Evolutionary conservation across 2,888 invertebrate genomes (phyloP).

Genomic region (Thalpophila matura): DNA sequence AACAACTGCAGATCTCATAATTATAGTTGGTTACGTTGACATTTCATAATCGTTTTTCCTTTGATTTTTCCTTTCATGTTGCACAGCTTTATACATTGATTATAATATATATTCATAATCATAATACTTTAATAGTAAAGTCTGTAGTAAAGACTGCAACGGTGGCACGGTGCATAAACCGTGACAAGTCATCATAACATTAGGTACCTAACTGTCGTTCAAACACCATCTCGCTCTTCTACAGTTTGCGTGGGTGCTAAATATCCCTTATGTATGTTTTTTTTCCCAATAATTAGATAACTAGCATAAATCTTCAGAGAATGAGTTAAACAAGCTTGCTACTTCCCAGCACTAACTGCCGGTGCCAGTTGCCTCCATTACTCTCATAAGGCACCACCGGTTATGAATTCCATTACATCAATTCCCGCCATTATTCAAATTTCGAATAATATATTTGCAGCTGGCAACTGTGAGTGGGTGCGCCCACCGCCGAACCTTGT

Average conservation of each 20-base stretch:
- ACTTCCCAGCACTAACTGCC: too few species aligned
- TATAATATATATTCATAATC: too few species aligned
- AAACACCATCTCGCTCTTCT: slow-evolving; percentile 11
- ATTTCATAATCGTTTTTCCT: neutral
- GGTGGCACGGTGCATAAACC: slow-evolving; percentile 27
- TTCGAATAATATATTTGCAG: slow-evolving; percentile 65
- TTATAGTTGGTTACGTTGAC: neutral
- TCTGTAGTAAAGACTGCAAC: slow-evolving; percentile 13
- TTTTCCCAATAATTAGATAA: neutral
- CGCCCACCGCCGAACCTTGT: slow-evolving; percentile 63
- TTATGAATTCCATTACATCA: slow-evolving; percentile 61
- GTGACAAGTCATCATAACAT: slow-evolving; percentile 14
- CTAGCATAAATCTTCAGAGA: neutral
- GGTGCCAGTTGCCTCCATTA: slow-evolving; percentile 45
- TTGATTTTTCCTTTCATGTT: neutral
- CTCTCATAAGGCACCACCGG: slow-evolving; percentile 50
- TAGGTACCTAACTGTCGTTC: slow-evolving; percentile 13
- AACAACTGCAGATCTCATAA: too few species aligned
- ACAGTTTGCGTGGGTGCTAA: slow-evolving; percentile 8
- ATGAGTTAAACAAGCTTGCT: too few species aligned
- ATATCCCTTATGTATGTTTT: slow-evolving; percentile 4
- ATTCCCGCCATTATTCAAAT: slow-evolving; percentile 62
- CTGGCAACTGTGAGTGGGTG: slow-evolving; percentile 68
- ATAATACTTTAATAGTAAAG: too few species aligned
- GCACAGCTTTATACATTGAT: neutral